Base-by-base conservation (phyloP, 2,113 vertebrate genomes). In the Amphiprion percula region DNA sequence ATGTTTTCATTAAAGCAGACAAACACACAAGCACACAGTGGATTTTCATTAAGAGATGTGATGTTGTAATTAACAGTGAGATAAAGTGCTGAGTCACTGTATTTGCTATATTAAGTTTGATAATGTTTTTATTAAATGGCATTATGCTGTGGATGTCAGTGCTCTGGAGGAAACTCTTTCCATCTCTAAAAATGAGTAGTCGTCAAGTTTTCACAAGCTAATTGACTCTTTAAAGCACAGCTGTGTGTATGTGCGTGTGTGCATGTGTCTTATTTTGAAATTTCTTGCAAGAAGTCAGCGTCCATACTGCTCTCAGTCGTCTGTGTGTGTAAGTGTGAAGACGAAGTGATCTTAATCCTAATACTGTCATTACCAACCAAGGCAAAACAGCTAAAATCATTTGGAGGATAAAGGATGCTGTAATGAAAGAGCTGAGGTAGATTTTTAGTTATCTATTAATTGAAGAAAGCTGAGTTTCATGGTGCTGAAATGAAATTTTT, bases 61-160 rank as follows among this genome's bases (percentile, higher is more conserved):
- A 70, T 70, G 71, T 33, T 69, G 74, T 87, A 91, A 91, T 91
- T 93, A 91, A 90, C 67, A 41, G 41, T 33, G 39, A 70, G 77
- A 80, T 79, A 84, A 92, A 90, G 67, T 79, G 90, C 90, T 90
- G 91, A 91, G 68, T 85, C 44, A 19, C 10, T 46, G 46, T 56
- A 19, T 86, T 87, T 77, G 10, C 65, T 74, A 77, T 89, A 91
- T 90, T 91, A 91, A 84, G 71, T 89, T 86, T 86, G 79, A 84
- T 88, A 66, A 82, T 90, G 77, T 86, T 85, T 90, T 89, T 89
- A 90, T 88, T 90, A 88, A 90, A 90, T 90, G 79, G 74, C 83
- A 87, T 82, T 83, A 56, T 85, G 80, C 77, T 63, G 80, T 83
- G 61, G 76, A 89, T 77, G 86, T 87, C 68, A 76, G 77, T 55